phyloP scores from a whole-genome alignment of 2,113 vertebrate species.

The Abramis brama region DNA sequence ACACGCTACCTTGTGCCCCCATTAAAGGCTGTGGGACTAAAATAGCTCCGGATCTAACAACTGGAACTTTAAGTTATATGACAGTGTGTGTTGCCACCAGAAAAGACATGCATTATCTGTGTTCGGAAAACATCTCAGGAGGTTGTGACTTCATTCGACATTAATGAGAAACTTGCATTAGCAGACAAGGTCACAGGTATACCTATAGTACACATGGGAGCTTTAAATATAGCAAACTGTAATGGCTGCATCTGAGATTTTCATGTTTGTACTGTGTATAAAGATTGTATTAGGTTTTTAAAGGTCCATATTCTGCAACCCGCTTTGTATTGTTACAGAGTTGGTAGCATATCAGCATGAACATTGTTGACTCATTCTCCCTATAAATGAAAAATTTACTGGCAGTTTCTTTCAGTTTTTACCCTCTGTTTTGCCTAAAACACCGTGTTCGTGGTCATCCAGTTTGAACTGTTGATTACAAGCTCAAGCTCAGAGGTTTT shows the following conservation, averaged over 20 bases:
- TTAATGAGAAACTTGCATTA: background rate
- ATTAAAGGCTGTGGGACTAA: conserved; percentile 29
- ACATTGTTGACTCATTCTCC: too few relatives aligned
- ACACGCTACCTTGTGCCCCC: conserved; percentile 8
- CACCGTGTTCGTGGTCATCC: too few relatives aligned
- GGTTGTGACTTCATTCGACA: background rate
- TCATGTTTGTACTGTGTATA: too few relatives aligned
- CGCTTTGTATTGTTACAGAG: too few relatives aligned
- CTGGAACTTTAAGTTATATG: conserved; percentile 11
- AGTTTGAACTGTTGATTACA: too few relatives aligned
- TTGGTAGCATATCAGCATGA: too few relatives aligned
- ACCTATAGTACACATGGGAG: background rate
- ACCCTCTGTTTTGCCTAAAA: too few relatives aligned
- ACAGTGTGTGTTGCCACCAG: background rate
- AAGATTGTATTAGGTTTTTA: too few relatives aligned
- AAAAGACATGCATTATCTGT: background rate
- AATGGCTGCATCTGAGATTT: too few relatives aligned
- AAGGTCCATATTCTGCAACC: background rate
- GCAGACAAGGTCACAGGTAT: background rate
- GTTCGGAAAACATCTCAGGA: background rate
- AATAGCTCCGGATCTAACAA: conserved; percentile 20
- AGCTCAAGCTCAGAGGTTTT: too few relatives aligned
- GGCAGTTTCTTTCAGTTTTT: too few relatives aligned
- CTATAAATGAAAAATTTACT: too few relatives aligned
- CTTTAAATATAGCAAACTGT: background rate